These are phyloP conservation scores for Sitobion miscanthi DNA, from an alignment of 1,140 invertebrate genomes.

Conservation along the genomic window DNA sequence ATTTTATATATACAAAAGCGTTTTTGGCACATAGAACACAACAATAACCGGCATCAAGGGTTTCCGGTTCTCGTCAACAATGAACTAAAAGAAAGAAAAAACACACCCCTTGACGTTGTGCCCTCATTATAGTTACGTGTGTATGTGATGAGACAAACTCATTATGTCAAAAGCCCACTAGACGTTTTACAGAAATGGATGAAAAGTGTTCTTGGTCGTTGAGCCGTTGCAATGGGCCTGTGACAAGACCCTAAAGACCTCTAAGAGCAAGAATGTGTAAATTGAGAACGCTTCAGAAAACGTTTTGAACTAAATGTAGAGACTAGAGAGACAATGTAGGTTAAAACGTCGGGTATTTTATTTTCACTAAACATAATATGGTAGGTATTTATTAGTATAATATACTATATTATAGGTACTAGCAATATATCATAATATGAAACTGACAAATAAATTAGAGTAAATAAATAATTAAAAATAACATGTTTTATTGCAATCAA, in stretches of 20 bases:
- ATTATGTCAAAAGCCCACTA: constrained; percentile 55
- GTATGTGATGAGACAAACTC: constrained; percentile 53
- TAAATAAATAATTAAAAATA: not conserved
- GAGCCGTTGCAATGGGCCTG: not conserved
- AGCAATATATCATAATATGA: not conserved
- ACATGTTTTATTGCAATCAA: not conserved
- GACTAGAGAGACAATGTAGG: constrained; percentile 36
- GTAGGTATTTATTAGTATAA: not conserved
- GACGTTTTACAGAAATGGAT: constrained; percentile 12
- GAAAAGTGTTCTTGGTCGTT: constrained; percentile 6
- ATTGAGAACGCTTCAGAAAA: constrained; percentile 50
- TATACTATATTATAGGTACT: not conserved
- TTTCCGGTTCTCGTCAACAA: constrained; percentile 52
- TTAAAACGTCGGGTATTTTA: constrained; percentile 28
- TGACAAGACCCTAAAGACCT: constrained; percentile 54
- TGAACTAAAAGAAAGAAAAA: constrained; percentile 46
- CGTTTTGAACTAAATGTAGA: constrained; percentile 32
- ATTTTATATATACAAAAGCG: constrained; percentile 49
- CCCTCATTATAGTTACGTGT: constrained; percentile 48
- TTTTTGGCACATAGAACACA: constrained; percentile 36
- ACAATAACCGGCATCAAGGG: constrained; percentile 55
- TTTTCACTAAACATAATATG: not conserved
- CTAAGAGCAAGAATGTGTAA: constrained; percentile 54
- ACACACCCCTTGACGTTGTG: constrained; percentile 56
- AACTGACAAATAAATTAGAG: not conserved